These are phyloP conservation scores for Panonychus citri DNA, from an alignment of 1,140 invertebrate species.

Conservation along the genomic window DNA sequence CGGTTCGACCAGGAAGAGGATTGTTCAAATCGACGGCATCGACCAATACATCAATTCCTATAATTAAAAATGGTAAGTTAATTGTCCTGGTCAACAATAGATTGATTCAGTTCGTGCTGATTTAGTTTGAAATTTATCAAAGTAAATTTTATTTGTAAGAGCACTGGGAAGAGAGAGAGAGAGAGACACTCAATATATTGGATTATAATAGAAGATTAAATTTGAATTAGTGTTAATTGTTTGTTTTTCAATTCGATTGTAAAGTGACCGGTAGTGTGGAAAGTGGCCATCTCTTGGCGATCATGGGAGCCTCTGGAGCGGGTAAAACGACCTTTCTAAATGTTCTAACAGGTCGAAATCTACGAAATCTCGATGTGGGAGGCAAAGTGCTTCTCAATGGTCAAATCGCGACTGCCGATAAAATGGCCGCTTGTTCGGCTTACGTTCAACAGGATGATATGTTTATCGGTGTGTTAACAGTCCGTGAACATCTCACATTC, in stretches of 20 bases:
- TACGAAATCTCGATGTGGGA: conserved; percentile 34
- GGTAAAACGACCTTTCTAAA: conserved; percentile 64
- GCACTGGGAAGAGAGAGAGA: no score
- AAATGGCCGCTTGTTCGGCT: conserved; percentile 47
- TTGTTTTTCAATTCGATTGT: conserved; percentile 12
- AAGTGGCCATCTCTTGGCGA: conserved; percentile 50
- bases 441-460: conserved; percentile 64
- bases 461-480: conserved; percentile 54
- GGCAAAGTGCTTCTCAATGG: conserved; percentile 46
- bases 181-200: no score
- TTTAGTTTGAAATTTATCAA: no score
- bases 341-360: conserved; percentile 42
- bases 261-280: conserved; percentile 47
- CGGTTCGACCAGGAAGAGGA: no score
- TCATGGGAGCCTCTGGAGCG: conserved; percentile 42
- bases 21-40: no score
- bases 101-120: no score
- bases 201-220: no score
- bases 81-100: no score
- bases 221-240: no score
- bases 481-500: conserved; percentile 52
- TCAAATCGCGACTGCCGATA: conserved; percentile 46
- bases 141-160: no score
- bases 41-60: no score
- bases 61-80: no score